Base-by-base conservation (phyloP, 2,888 invertebrate species). In the Quadroppia sp. region DNA sequence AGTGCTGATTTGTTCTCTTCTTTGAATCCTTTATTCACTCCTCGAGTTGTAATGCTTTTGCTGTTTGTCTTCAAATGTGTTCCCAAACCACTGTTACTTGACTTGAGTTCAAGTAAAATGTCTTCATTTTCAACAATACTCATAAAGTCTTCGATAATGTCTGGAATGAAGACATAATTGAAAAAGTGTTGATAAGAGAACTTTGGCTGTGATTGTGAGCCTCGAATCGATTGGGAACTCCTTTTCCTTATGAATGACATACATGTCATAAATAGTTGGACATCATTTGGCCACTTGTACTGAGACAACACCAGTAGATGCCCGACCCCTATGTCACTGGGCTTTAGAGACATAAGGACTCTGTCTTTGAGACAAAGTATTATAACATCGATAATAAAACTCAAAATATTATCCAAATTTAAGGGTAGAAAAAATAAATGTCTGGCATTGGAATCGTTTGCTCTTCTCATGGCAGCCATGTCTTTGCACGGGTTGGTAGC, bases 131-230 rank as follows among this genome's bases (percentile, higher is more conserved):
- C 50, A 15, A 71, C 67, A 7, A 75, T 48, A 23, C 50, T 23
- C 74, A 71, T 73, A 42, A 76, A 74, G 25, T 75, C 76, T 72
- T 76, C 76, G 13, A 76, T 61, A 7, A 76, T 74, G 61, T 75
- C 75, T 9, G 75, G 67, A 48, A 71, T 76, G 23, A 75, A 67
- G 25, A 76, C 50, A 71, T 71, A 76, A 32, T 36, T 50, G 13
- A 67, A 61, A 42, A 76, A 76, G 11, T 28, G 32, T 13, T 64
- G 71, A 42, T 76, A 76, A 25, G 45, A 20, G 32, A 76, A 76
- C 53, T 74, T 75, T 7, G 40, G 45, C 3, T 32, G 36, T 11
- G 71, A 15, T 20, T 30, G 59, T 25, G 17, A 32, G 17, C 17
- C 25, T 2, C 2, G 2, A 45, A n/a, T n/a, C 13, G 71, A 15